Evolutionary conservation across 2,888 invertebrate species (phyloP), one percentile per base, ranked within the genome.

Genomic region (Hipparchia semele): DNA sequence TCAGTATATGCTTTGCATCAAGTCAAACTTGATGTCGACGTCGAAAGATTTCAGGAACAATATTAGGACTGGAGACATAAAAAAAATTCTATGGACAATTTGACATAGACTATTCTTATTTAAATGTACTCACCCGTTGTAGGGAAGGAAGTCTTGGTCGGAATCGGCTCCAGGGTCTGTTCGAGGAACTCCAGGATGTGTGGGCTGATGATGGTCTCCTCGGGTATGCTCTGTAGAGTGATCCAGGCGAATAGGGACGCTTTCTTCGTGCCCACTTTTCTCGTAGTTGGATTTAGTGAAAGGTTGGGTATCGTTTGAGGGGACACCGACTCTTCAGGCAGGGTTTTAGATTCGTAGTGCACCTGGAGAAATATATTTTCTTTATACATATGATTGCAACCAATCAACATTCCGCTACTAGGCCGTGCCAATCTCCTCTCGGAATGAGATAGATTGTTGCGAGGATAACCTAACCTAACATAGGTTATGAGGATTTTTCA

Each of bases 171-270:
- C 56, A 99, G 90, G 0, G 99, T 99, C 90, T 99, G 99, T 86
- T 99, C 99, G 78, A 99, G 90, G 90, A 99, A 99, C 90, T 99
- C 99, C 70, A 99, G 94, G 80, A 99, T 98, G 83, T 99, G 98
- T 0, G 99, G 99, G 79, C 98, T 99, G 84, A 99, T 98, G 79
- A 99, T 97, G 46, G 99, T 99, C 91, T 99, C 99, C 86, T 98
- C 99, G 0, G 99, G 99, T 81, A 99, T 98, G 84, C 98, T 98
- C 90, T 99, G 99, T 77, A 99, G 92, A 2, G 99, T 99, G 95
- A 99, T 97, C 98, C 99, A 99, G 0, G 98, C 97, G 94, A 98
- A 97, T 78, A 99, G 91, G 77, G 97, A 97, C 73, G 97, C 99
- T 87, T 97, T 98, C 91, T 98, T 99, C 72, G 95, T 96, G 78